Evolutionary conservation across 2,113 vertebrate species (phyloP).

Genomic region (Phylloscopus trochiloides): DNA sequence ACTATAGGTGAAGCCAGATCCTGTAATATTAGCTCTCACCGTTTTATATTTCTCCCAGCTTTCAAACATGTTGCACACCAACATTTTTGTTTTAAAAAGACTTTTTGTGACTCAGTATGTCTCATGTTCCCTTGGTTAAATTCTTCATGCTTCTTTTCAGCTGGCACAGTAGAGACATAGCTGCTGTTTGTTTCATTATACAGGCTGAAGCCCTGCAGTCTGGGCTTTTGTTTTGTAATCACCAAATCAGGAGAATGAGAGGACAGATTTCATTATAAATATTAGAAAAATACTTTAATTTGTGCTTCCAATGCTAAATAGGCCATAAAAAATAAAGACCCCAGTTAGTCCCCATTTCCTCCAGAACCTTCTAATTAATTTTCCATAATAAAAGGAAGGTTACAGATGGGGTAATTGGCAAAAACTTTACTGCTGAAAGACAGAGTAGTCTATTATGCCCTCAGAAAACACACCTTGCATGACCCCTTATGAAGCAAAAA

Average conservation of each 20-base stretch:
- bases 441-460: conserved; percentile 34
- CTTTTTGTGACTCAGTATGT: not conserved
- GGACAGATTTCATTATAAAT: conserved; percentile 47
- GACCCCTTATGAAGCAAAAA: not conserved
- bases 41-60: not conserved
- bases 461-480: conserved; percentile 44
- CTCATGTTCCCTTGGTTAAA: not conserved
- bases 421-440: conserved; percentile 33
- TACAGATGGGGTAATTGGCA: conserved; percentile 59
- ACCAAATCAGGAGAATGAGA: not conserved
- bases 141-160: conserved; percentile 18
- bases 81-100: not conserved
- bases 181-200: not conserved
- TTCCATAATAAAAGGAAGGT: conserved; percentile 51
- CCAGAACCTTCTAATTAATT: conserved; percentile 57
- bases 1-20: not conserved
- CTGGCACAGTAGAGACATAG: not conserved
- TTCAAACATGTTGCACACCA: not conserved
- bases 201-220: conserved; percentile 12
- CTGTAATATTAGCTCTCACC: not conserved
- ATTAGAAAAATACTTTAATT: conserved; percentile 40
- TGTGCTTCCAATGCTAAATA: conserved; percentile 37
- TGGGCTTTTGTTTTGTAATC: conserved; percentile 47
- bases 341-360: conserved; percentile 29
- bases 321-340: conserved; percentile 57